Evolutionary conservation across 2,113 vertebrate species (phyloP), one percentile per base, ranked within the genome.

Genomic region (Anas platyrhynchos): DNA sequence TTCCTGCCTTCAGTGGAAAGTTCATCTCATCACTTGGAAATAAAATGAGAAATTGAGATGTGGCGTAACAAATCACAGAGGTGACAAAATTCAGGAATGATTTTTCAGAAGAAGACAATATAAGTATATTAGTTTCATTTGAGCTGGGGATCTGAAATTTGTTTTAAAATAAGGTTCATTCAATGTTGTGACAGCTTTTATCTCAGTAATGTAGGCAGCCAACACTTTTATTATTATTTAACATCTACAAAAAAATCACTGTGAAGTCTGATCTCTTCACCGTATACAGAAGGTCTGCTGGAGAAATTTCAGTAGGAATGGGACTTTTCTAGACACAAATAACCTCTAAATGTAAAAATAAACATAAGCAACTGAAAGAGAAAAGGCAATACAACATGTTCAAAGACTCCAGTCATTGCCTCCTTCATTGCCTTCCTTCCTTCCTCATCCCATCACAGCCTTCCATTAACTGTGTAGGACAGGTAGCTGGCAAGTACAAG

Each of bases 391-490:
- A 27, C 3, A 67, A 46, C 16, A 6, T 68, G 29, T 6, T 6
- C 66, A 50, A 86, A 6, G 4, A 66, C 16, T 20, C 1, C 21
- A 34, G 21, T 32, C 9, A 68, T 2, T n/a, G 16, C 41, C 18
- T 6, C 11, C 8, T 8, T 66, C 21, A 21, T 67, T 22, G 2
- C 3, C 17, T 48, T 58, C 34, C 16, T 36, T 80, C 13, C 7
- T 75, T 34, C 25, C 9, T 67, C 11, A 36, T n/a, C 8, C 3
- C 4, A 41, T 31, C 14, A 52, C 2, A 44, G 16, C 2, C 29
- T 7, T n/a, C 9, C 0, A 0, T 41, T 54, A 83, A 79, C 76
- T 18, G 8, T 56, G 41, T 4, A 62, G 20, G 4, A 3, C 6
- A 88, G 20, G 5, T 68, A 61, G 17, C 13, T 7, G 1, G 10